These are phyloP conservation scores for Leptobrachium ailaonicum DNA, from an alignment of 2,113 vertebrate genomes.

Conservation along the genomic window DNA sequence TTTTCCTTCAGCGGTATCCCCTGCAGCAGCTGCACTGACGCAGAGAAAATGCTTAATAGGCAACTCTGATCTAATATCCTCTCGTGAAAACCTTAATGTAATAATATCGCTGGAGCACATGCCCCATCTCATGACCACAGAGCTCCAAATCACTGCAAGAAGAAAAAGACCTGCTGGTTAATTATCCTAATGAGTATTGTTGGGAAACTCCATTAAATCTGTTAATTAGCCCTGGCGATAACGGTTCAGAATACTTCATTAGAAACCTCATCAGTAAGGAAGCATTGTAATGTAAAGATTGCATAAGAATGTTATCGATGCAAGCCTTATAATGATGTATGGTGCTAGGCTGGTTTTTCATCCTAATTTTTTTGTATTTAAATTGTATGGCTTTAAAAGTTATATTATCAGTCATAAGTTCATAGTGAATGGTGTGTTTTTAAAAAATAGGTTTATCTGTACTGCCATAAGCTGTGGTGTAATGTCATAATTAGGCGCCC, in stretches of 20 bases:
- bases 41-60: constrained; percentile 32
- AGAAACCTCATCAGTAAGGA: not conserved
- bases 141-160: constrained; percentile 13
- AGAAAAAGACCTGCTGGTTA: constrained; percentile 25
- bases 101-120: constrained; percentile 16
- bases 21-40: constrained; percentile 38
- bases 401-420: too few species aligned
- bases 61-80: constrained; percentile 34
- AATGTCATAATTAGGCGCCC: too few species aligned
- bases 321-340: too few species aligned
- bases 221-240: constrained; percentile 29
- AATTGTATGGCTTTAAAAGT: too few species aligned
- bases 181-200: constrained; percentile 44
- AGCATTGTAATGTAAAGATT: not conserved
- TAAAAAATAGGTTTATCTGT: too few species aligned
- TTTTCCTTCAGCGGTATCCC: not conserved
- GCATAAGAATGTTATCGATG: not conserved
- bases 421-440: too few species aligned
- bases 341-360: too few species aligned
- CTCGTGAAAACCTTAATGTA: constrained; percentile 35
- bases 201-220: not conserved
- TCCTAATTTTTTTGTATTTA: too few species aligned
- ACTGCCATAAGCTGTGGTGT: too few species aligned
- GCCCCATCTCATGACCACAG: constrained; percentile 21
- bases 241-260: constrained; percentile 23